Evolutionary conservation across 2,888 invertebrate species (phyloP).

Genomic region (Penaeus monodon): DNA sequence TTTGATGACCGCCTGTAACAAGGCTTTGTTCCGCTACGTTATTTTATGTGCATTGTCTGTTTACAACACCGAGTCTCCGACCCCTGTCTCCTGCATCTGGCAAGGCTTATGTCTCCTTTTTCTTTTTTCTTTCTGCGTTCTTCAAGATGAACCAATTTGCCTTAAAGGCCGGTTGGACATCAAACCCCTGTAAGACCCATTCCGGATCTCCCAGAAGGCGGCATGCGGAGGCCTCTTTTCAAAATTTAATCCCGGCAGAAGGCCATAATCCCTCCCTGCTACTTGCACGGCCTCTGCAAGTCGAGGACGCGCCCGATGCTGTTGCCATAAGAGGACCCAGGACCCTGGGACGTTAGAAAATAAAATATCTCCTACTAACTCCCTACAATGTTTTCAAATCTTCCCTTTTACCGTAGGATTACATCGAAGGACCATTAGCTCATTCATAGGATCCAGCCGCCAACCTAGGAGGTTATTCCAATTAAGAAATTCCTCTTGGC

Average conservation of each 20-base stretch:
- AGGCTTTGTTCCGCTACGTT: neutral
- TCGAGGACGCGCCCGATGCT: neutral
- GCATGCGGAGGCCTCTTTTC: conserved; percentile 49
- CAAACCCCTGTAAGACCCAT: conserved; percentile 45
- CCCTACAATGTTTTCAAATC: neutral
- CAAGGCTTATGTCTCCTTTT: neutral
- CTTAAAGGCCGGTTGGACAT: conserved; percentile 42
- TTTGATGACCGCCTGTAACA: conserved; percentile 7
- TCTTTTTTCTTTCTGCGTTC: conserved; percentile 22
- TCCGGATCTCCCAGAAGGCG: conserved; percentile 29
- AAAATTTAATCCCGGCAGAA: conserved; percentile 51
- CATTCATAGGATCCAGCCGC: no score
- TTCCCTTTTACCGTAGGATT: no score
- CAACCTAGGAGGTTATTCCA: no score
- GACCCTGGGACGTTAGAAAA: neutral
- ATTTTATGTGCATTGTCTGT: conserved; percentile 29
- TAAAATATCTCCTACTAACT: neutral
- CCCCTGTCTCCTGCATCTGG: neutral
- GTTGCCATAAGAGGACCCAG: conserved; percentile 25
- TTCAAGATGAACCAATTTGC: conserved; percentile 32
- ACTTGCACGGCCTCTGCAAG: conserved; percentile 17
- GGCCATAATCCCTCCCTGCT: conserved; percentile 33
- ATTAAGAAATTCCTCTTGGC: neutral
- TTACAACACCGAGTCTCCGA: conserved; percentile 14
- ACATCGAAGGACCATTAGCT: no score